Evolutionary conservation across 2,797 vertebrate species (phyloP), one percentile per base, ranked within the genome.

Genomic region (Zenarchopterus dispar): DNA sequence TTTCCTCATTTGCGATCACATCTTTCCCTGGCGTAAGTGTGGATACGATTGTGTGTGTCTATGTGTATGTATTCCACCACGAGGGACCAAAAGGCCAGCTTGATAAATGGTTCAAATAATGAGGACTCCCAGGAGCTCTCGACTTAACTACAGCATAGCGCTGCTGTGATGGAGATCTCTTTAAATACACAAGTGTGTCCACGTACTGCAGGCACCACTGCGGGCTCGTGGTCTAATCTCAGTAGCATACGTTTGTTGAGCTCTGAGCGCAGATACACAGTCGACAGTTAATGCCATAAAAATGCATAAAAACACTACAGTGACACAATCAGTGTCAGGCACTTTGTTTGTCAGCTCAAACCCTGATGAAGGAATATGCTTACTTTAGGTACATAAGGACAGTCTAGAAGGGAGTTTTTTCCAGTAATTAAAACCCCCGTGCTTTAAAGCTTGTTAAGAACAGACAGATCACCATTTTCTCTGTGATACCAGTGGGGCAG

Each of bases 71-170:
- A 17, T 77, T 55, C 52, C 31, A 74, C 67, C 77, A 70, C 71
- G 36, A 70, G 81, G 82, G 70, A 84, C 22, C 9, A 85, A 68
- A 64, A 56, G 72, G 77, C 70, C 72, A 75, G 91, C 89, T 91
- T 95, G 93, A 96, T 95, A 95, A 94, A 92, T 93, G 86, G 86
- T 92, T 92, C 92, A 92, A 93, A 92, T 93, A 95, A 94, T 93
- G 90, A 95, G 88, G 92, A 92, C 87, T 95, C 92, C 88, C 82
- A 54, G 63, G 77, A 89, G 85, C 67, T 84, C 78, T 83, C 58
- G 93, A 92, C 91, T 94, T 90, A 95, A 95, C 93, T 93, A 93
- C 90, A 89, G 88, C 67, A 45, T 65, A 74, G 69, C 57, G 84
- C 72, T 69, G 82, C 75, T 63, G 67, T 70, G 82, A 86, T 77